Evolutionary conservation across 2,888 invertebrate species (phyloP), one percentile per base, ranked within the genome.

Genomic region (Lepidonotus clava): DNA sequence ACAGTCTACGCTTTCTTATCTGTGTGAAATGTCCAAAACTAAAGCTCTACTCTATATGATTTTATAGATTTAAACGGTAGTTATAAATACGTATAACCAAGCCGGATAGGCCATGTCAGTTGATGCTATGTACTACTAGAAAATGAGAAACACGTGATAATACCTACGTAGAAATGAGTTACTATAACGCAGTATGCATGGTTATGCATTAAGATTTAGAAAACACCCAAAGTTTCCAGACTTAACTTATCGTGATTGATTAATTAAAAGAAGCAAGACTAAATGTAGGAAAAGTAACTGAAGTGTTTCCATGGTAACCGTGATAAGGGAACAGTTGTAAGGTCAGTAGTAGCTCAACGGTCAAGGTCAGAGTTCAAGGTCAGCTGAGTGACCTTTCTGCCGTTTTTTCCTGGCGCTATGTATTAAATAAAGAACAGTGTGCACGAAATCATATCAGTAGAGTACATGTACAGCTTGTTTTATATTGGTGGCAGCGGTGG

Each of bases 161-260:
- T n/a, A n/a, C n/a, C n/a, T n/a, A n/a, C n/a, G n/a, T n/a, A n/a
- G n/a, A n/a, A n/a, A n/a, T n/a, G n/a, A n/a, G n/a, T n/a, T n/a
- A n/a, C n/a, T n/a, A n/a, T n/a, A n/a, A n/a, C n/a, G n/a, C n/a
- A n/a, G n/a, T 66, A 1, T 66, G 71, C 71, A 28, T 71, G 14
- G 34, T 14, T 71, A 71, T 14, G 18, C 34, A 14, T 28, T 28
- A 24, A 66, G 66, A 14, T 34, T 71, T 34, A 4, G 24, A 36
- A 38, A 18, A 38, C 71, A 71, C 71, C 71, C 71, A 71, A 71
- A 36, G 71, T 71, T 71, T 71, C 71, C 71, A 71, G 61, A 61
- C 61, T 61, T 61, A 61, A 61, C 2, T 53, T 8, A 53, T 53
- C 53, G 18, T 2, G 21, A 53, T 53, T n/a, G n/a, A 18, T 11